phyloP scores from a whole-genome alignment of 2,797 vertebrate genomes.

The Oryzias dopingdopingensis region DNA sequence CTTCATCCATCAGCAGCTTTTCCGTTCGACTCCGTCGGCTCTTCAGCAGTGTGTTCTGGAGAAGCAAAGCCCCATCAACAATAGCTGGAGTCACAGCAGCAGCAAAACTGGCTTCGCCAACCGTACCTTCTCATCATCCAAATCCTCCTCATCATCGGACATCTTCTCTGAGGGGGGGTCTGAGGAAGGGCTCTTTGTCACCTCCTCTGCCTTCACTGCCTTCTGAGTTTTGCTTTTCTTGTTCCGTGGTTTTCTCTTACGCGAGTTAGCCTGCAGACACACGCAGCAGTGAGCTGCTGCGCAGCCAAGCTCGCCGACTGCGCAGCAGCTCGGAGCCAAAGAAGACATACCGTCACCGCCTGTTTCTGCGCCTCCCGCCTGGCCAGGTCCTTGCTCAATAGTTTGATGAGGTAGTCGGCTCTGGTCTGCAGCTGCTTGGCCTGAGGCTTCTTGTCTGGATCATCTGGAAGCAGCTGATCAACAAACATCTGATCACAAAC shows the following conservation, averaged over 20 bases:
- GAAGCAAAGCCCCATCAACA: not conserved
- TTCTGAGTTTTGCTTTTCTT: constrained; percentile 91
- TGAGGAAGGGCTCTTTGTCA: constrained; percentile 90
- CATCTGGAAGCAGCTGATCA: constrained; percentile 92
- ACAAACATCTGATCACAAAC: constrained; percentile 2
- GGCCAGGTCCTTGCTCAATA: constrained; percentile 94
- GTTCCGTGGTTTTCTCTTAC: constrained; percentile 87
- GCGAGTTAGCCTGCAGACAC: constrained; percentile 83
- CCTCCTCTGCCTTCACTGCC: constrained; percentile 84
- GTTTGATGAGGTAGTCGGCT: constrained; percentile 99
- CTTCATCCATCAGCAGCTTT: constrained; percentile 75
- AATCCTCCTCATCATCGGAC: constrained; percentile 88
- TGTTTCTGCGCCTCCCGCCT: constrained; percentile 93
- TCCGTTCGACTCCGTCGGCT: constrained; percentile 83
- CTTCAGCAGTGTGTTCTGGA: constrained; percentile 83
- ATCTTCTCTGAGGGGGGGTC: constrained; percentile 88
- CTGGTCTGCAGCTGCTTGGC: constrained; percentile 97
- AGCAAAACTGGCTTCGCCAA: not conserved
- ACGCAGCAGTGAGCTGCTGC: not conserved
- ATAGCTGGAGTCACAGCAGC: not conserved
- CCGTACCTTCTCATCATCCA: constrained; percentile 77
- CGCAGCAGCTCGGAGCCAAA: not conserved
- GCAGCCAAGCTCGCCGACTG: too few relatives aligned
- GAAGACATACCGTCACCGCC: constrained; percentile 83
- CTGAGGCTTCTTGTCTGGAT: constrained; percentile 98